Conservation (phyloP, 2,888 invertebrate genomes). For the Campoletis raptor region DNA sequence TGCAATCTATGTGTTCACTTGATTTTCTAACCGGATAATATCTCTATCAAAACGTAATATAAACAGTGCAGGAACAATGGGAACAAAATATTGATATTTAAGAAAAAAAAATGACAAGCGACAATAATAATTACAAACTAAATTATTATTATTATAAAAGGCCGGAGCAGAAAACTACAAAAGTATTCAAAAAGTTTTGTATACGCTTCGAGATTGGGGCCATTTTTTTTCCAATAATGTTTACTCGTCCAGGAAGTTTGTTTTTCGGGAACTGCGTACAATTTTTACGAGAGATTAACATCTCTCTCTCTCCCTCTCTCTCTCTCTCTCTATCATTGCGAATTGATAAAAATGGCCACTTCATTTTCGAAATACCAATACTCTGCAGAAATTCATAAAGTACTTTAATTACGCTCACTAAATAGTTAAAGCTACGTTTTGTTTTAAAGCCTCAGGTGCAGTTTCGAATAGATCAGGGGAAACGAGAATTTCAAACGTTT, state of each 20-base stretch:
- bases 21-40: background rate
- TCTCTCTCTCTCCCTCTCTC: too few relatives aligned
- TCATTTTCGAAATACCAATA: background rate
- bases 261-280: too few relatives aligned
- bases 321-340: background rate
- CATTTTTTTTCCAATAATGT: background rate
- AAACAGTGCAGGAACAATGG: background rate
- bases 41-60: background rate
- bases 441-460: background rate
- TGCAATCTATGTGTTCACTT: background rate
- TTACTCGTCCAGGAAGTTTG: background rate
- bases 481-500: background rate
- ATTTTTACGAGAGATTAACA: background rate
- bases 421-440: background rate
- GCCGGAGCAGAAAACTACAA: background rate
- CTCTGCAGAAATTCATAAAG: background rate
- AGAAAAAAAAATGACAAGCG: background rate
- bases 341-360: background rate
- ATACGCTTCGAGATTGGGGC: background rate
- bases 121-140: background rate
- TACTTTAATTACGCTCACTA: background rate
- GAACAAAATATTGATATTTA: background rate
- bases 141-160: too few relatives aligned
- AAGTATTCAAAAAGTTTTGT: background rate
- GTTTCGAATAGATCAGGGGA: background rate